Percentiles rank a stretch among this genome's conserved stretches.
Evolutionary conservation across 2,888 invertebrate genomes (phyloP).

Genomic region (Crioceris asparagi): DNA sequence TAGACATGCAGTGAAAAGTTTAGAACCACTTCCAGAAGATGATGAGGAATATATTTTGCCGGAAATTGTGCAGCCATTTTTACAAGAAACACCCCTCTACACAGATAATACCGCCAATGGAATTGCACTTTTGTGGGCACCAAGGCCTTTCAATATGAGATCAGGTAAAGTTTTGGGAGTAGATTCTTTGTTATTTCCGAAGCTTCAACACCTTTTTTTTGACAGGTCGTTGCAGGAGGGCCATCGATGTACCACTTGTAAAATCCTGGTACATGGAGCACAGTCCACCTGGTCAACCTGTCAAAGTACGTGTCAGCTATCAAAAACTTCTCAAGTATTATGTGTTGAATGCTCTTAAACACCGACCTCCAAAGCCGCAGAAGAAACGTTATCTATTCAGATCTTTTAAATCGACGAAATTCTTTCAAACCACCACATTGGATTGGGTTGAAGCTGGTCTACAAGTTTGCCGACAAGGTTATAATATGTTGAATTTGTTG

Average conservation of each 20-base stretch:
- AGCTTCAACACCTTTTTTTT: conserved; percentile 3
- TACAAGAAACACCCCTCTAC: conserved; percentile 91
- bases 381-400: conserved; percentile 97
- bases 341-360: conserved; percentile 95
- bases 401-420: conserved; percentile 99
- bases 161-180: conserved; percentile 47
- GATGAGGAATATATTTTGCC: conserved; percentile 90
- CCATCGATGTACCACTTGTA: conserved; percentile 94
- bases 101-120: conserved; percentile 99
- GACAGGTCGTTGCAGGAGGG: conserved; percentile 76
- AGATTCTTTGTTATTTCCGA: not conserved
- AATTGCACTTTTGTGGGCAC: conserved; percentile 93
- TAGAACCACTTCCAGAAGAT: conserved; percentile 85
- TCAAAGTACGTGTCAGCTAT: conserved; percentile 98
- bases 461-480: conserved; percentile 97
- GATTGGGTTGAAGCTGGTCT: conserved; percentile 99
- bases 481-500: conserved; percentile 97
- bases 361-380: conserved; percentile 95
- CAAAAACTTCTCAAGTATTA: conserved; percentile 98
- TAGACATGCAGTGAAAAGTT: conserved; percentile 68
- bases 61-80: conserved; percentile 81
- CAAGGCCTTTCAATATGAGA: conserved; percentile 93
- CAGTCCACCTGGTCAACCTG: conserved; percentile 91
- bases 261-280: conserved; percentile 96
- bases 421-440: conserved; percentile 98